Evolutionary conservation across 2,797 vertebrate species (phyloP), one percentile per base, ranked within the genome.

Genomic region (Enoplosus armatus): DNA sequence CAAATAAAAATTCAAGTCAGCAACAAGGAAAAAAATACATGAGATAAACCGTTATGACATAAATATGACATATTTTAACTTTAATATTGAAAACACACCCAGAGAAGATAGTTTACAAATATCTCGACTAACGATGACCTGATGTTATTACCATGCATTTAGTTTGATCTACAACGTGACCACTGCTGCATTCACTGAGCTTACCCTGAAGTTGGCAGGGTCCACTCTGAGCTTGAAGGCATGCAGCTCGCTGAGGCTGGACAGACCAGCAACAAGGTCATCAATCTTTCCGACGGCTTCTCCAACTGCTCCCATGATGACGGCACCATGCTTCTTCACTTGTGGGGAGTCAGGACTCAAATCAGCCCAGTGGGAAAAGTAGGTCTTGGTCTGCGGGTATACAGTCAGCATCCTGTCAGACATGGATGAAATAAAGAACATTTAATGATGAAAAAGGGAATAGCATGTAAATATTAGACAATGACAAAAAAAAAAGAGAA

Each of bases 191-290:
- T 5, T 20, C 22, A 11, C 11, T 2, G 39, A 64, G 16, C 45
- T 54, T 60, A 83, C 95, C 94, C 86, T 94, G 47, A 95, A 96
- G 87, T 95, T 96, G 84, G 90, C 83, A n/a, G 95, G 95, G 55
- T 96, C 95, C 43, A 95, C 64, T 60, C 94, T 88, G 81, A 95
- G 90, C 79, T 92, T 88, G 48, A 89, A 94, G 54, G 93, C 95
- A 24, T 95, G 94, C 86, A 94, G 94, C 82, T 95, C 93, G 55
- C 94, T 95, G 0, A 95, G 92, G 5, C 31, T 71, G 63, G 85
- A 79, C 66, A 97, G 76, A 14, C 85, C 83, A 4, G 12, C 1
- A 0, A 53, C 12, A 3, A 97, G 86, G 74, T 94, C 92, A 72
- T 95, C 94, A 31, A 95, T 86, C 47, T 92, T 89, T 31, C 53